Evolutionary conservation across 2,113 vertebrate genomes (phyloP).

Genomic region (Poeciliopsis occidentalis): DNA sequence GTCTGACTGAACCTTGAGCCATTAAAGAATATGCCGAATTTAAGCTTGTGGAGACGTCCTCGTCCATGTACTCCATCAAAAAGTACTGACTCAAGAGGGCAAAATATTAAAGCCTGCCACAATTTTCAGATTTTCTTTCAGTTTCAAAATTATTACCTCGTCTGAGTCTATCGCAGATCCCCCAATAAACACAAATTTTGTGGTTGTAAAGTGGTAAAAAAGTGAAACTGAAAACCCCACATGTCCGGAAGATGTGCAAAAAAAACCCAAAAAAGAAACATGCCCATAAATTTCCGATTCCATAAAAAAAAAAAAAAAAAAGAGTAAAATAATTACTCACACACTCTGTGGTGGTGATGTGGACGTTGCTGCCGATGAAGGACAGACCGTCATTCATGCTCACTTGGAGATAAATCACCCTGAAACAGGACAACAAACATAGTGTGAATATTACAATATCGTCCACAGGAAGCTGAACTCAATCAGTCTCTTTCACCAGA

Average conservation of each 20-base stretch:
- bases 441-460: not conserved
- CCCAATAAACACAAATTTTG: not conserved
- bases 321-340: conserved; percentile 75
- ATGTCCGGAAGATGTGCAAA: not conserved
- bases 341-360: conserved; percentile 89
- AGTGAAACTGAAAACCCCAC: not conserved
- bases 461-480: not conserved
- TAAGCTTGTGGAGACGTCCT: not conserved
- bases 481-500: conserved; percentile 4
- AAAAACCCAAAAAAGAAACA: too few relatives aligned
- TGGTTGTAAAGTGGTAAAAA: not conserved
- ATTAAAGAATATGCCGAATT: not conserved
- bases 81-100: not conserved
- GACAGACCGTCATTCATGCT: conserved; percentile 91
- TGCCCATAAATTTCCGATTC: not conserved
- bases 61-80: not conserved
- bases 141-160: not conserved
- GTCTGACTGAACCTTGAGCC: not conserved
- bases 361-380: conserved; percentile 90
- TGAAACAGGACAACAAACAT: conserved; percentile 70
- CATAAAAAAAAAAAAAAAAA: too few relatives aligned
- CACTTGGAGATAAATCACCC: conserved; percentile 92
- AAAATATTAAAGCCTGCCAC: not conserved
- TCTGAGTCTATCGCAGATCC: not conserved
- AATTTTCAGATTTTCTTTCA: not conserved